Evolutionary conservation across 2,113 vertebrate species (phyloP).

Genomic region (Ageneiosus marmoratus): DNA sequence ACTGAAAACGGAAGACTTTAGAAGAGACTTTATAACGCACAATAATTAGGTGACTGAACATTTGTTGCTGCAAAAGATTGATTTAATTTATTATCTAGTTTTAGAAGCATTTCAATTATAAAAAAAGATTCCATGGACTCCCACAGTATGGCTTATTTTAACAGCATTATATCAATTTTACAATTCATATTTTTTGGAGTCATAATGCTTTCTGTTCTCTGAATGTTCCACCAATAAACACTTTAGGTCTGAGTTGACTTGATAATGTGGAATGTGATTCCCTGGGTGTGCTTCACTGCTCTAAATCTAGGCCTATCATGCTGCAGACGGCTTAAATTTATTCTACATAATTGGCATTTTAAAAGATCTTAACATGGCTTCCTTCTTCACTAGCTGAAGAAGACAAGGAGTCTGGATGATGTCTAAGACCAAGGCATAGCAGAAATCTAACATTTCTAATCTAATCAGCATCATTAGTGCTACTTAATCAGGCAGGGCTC

Average conservation of each 20-base stretch:
- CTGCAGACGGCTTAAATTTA: background rate
- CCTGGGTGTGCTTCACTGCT: background rate
- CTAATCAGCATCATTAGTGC: slow-evolving; percentile 45
- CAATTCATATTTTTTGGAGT: background rate
- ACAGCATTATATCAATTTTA: background rate
- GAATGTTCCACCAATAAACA: background rate
- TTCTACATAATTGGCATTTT: background rate
- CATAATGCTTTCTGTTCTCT: background rate
- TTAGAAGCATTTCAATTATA: background rate
- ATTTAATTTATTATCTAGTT: background rate
- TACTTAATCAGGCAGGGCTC: slow-evolving; percentile 38
- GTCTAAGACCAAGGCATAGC: slow-evolving; percentile 10
- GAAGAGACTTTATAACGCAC: background rate
- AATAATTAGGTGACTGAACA: background rate
- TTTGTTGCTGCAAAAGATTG: background rate
- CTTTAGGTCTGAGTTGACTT: background rate
- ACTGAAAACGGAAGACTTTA: background rate
- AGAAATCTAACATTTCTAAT: slow-evolving; percentile 32
- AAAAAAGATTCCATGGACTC: background rate
- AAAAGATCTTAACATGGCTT: background rate
- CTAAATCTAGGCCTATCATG: background rate
- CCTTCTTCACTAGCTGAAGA: background rate
- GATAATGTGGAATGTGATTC: background rate
- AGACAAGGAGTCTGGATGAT: slow-evolving; percentile 29
- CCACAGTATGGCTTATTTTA: background rate